These are phyloP conservation scores for Pseudococcus longispinus DNA, from an alignment of 2,888 invertebrate species.

Conservation along the genomic window DNA sequence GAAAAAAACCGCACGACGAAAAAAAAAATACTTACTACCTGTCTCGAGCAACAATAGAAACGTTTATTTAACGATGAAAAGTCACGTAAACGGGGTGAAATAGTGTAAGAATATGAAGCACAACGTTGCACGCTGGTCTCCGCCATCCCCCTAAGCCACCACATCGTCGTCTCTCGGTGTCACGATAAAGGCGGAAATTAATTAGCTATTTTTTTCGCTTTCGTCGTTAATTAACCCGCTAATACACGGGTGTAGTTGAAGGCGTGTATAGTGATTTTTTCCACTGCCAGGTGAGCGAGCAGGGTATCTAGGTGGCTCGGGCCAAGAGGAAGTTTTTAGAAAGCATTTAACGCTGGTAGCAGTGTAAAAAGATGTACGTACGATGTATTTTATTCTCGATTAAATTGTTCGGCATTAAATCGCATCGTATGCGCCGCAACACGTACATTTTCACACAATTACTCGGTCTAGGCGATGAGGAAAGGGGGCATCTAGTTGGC, in stretches of 20 bases:
- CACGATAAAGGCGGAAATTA: slow-evolving; percentile 23
- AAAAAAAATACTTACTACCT: background rate
- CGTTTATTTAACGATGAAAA: slow-evolving; percentile 34
- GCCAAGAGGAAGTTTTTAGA: background rate
- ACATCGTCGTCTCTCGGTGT: background rate
- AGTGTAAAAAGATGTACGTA: background rate
- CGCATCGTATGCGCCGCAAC: background rate
- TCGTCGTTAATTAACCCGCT: slow-evolving; percentile 10
- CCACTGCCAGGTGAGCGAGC: background rate
- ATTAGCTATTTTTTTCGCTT: slow-evolving; percentile 1
- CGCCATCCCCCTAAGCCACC: background rate
- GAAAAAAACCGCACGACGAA: background rate
- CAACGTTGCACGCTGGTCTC: background rate
- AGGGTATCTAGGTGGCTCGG: background rate
- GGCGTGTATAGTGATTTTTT: background rate
- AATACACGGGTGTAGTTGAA: background rate
- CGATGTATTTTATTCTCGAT: background rate
- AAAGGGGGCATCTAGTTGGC: no score
- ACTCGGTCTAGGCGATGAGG: background rate
- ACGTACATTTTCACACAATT: slow-evolving; percentile 6
- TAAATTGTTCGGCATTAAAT: background rate
- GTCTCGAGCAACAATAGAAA: slow-evolving; percentile 19
- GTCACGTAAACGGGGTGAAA: slow-evolving; percentile 19
- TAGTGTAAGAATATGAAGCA: background rate
- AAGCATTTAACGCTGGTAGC: background rate